Evolutionary conservation across 2,888 invertebrate species (phyloP).

Genomic region (Automeris io): DNA sequence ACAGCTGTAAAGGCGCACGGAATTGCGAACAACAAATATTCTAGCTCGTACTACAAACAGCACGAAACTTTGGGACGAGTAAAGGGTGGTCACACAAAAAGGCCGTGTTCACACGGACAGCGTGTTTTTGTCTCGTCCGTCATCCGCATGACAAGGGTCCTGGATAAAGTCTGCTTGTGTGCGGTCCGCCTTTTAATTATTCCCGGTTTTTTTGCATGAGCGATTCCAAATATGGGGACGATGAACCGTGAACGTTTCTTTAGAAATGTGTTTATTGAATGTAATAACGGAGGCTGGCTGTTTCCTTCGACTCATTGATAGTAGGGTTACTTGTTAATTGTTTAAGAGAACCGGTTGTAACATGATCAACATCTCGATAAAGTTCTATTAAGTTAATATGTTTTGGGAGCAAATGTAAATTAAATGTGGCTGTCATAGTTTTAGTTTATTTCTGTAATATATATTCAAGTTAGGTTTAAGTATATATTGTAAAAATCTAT

Average conservation of each 20-base stretch:
- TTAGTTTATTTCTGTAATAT: no score
- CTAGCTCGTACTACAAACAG: conserved; percentile 25
- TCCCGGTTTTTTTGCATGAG: conserved; percentile 36
- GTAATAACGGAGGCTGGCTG: neutral
- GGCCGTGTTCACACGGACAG: conserved; percentile 33
- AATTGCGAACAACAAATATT: conserved; percentile 39
- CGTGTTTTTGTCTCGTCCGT: conserved; percentile 46
- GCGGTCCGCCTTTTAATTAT: conserved; percentile 41
- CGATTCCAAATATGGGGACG: conserved; percentile 33
- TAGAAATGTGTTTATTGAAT: conserved; percentile 9
- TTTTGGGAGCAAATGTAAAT: no score
- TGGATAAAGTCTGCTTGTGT: conserved; percentile 30
- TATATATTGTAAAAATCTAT: no score
- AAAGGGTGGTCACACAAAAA: conserved; percentile 39
- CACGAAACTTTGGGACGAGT: conserved; percentile 11
- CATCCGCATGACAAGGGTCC: conserved; percentile 42
- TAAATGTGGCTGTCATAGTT: no score
- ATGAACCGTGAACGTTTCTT: conserved; percentile 25
- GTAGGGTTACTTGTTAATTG: neutral
- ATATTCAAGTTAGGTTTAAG: no score
- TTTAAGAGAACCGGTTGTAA: no score
- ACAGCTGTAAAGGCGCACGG: conserved; percentile 27
- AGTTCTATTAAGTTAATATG: no score
- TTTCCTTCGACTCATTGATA: neutral
- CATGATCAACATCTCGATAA: no score